Conservation (phyloP, 2,797 vertebrate genomes). For the Lacerta agilis region DNA sequence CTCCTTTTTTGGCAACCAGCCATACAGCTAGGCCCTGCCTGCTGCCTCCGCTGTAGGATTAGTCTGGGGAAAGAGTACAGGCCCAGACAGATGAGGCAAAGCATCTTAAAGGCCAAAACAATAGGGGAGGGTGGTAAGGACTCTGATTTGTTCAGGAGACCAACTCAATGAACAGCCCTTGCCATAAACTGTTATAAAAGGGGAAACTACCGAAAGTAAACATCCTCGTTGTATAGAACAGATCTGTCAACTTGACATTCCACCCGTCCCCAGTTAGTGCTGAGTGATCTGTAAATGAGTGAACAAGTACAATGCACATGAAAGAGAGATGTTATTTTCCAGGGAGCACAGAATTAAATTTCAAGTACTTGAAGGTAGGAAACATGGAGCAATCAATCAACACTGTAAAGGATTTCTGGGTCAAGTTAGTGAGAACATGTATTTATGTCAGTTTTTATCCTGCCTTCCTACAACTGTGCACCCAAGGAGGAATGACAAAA, state of each 20-base stretch:
- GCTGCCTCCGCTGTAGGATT: neutral
- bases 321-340: neutral
- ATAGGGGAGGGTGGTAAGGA: neutral
- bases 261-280: neutral
- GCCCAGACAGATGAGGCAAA: neutral
- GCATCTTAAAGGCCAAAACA: neutral
- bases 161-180: neutral
- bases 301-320: neutral
- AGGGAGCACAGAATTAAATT: neutral
- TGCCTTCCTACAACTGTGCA: neutral
- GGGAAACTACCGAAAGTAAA: neutral
- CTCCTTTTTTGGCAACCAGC: neutral
- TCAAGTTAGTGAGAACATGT: slow-evolving; percentile 62
- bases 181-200: neutral
- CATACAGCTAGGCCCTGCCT: neutral
- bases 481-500: neutral
- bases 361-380: neutral
- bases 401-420: slow-evolving; percentile 59
- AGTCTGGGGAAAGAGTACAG: neutral
- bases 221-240: neutral
- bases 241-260: neutral
- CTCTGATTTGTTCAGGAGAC: neutral
- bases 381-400: neutral
- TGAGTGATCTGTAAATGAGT: neutral
- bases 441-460: neutral